phyloP scores from a whole-genome alignment of 2,888 invertebrate species.

The Gryllus longicercus region DNA sequence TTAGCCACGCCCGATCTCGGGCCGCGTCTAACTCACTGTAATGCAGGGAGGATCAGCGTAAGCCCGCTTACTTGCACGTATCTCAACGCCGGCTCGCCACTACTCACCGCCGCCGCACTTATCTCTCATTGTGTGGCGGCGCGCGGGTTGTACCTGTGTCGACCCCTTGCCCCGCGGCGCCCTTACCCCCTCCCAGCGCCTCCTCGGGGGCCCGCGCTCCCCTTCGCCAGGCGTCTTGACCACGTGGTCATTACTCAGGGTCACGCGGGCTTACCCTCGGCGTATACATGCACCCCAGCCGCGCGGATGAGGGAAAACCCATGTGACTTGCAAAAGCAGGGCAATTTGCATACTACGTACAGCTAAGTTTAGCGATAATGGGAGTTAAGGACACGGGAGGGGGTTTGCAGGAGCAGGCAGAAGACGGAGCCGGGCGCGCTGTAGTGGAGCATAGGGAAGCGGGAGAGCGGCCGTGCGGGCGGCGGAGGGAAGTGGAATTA shows the following conservation, averaged over 20 bases:
- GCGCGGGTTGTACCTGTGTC: not conserved
- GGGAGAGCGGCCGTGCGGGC: not conserved
- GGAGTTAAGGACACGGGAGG: not conserved
- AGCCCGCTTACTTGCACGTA: conserved; percentile 8
- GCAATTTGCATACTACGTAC: conserved; percentile 17
- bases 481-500: not conserved
- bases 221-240: not conserved
- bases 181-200: not conserved
- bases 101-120: not conserved
- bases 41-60: not conserved
- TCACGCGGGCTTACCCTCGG: not conserved
- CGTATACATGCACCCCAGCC: not conserved
- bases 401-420: not conserved
- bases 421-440: too few species aligned
- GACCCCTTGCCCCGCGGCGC: not conserved
- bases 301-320: conserved; percentile 17
- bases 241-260: conserved; percentile 17
- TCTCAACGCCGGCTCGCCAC: conserved; percentile 17
- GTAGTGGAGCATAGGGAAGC: too few species aligned
- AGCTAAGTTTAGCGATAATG: conserved; percentile 2
- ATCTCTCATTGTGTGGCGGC: not conserved
- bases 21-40: conserved; percentile 1
- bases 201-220: not conserved
- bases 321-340: not conserved
- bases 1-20: conserved; percentile 6